Evolutionary conservation across 2,888 invertebrate genomes (phyloP).

Genomic region (Encarsia formosa): DNA sequence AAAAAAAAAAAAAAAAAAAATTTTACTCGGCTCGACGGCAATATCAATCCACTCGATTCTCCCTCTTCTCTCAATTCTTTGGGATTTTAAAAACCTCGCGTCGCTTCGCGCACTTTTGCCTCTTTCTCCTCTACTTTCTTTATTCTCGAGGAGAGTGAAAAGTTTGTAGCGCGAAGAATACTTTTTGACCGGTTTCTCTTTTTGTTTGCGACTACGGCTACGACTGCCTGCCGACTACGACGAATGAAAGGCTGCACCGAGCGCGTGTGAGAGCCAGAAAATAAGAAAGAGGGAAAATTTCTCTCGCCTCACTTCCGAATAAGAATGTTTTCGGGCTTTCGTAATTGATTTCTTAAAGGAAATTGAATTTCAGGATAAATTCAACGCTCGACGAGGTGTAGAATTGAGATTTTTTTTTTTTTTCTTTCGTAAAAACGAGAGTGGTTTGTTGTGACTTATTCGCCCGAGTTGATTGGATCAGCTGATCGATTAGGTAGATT

Average conservation of each 20-base stretch:
- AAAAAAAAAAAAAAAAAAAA: too few relatives aligned
- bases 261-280: conserved; percentile 1
- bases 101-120: background rate
- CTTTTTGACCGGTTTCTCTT: background rate
- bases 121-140: background rate
- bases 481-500: too few relatives aligned
- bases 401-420: conserved; percentile 13
- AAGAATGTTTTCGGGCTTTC: conserved; percentile 9
- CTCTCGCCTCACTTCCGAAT: background rate
- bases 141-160: too few relatives aligned
- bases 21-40: too few relatives aligned
- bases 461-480: too few relatives aligned
- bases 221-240: too few relatives aligned
- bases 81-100: background rate
- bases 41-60: too few relatives aligned
- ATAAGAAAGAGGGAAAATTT: background rate
- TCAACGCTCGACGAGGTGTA: conserved; percentile 11
- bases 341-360: conserved; percentile 21
- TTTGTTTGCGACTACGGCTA: conserved; percentile 7
- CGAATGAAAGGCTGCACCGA: conserved; percentile 2
- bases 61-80: background rate
- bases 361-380: conserved; percentile 20
- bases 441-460: too few relatives aligned
- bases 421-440: too few relatives aligned
- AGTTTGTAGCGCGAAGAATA: conserved; percentile 6